A percentile compares a stretch with the other conserved stretches of the same genome.
phyloP scores from a whole-genome alignment of 2,888 invertebrate genomes.

The Altica lythri region DNA sequence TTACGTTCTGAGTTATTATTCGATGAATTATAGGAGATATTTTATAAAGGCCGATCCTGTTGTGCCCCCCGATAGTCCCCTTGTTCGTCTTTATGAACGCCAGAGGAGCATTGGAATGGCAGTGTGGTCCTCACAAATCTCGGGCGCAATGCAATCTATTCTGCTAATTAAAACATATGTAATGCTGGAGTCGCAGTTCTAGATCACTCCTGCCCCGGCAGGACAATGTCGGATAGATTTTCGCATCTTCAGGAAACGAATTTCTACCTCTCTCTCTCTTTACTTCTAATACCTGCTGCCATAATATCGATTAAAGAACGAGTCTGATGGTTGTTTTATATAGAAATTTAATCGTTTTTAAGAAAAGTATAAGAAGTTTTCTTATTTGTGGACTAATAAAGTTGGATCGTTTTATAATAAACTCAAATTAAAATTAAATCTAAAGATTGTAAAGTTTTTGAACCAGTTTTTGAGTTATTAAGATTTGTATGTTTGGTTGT shows the following conservation, averaged over 20 bases:
- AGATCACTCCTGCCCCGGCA: conserved; percentile 37
- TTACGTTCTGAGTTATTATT: not conserved
- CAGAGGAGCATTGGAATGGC: conserved; percentile 31
- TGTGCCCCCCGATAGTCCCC: conserved; percentile 9
- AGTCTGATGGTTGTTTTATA: no score
- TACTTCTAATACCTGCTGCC: no score
- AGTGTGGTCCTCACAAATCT: conserved; percentile 52
- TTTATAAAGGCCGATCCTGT: conserved; percentile 18
- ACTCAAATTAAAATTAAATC: no score
- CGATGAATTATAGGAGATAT: not conserved
- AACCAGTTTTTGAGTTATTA: no score
- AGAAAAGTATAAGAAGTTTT: no score
- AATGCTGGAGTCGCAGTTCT: conserved; percentile 47
- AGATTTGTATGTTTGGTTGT: no score
- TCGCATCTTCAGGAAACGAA: conserved; percentile 34
- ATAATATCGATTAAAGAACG: no score
- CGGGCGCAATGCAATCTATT: conserved; percentile 53
- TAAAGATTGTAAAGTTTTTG: no score
- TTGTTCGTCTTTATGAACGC: conserved; percentile 41
- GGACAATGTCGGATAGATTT: conserved; percentile 44
- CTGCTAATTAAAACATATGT: conserved; percentile 58
- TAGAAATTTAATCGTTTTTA: no score
- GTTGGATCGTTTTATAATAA: no score
- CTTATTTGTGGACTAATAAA: no score
- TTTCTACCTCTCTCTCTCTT: no score